Conservation (phyloP, 2,113 vertebrate species). For the Seriola aureovittata region DNA sequence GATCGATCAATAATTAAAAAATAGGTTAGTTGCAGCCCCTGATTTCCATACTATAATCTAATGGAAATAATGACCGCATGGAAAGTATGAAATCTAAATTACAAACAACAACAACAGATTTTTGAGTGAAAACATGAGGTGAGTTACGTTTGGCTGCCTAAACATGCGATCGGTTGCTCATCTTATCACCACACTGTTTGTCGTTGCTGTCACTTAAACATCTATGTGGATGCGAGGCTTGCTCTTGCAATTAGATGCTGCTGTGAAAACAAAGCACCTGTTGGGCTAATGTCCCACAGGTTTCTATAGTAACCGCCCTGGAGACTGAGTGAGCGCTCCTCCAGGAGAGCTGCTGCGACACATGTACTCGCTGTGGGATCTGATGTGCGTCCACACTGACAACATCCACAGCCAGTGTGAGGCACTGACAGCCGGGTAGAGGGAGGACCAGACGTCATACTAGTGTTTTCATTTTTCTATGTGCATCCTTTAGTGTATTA, state of each 20-base stretch:
- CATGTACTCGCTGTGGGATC: constrained; percentile 3
- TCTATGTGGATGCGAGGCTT: neutral
- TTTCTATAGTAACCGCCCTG: constrained; percentile 85
- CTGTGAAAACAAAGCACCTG: constrained; percentile 78
- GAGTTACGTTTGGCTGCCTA: no score
- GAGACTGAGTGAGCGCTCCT: constrained; percentile 76
- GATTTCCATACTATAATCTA: neutral
- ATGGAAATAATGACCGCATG: neutral
- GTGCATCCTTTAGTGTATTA: neutral
- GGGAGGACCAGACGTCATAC: neutral
- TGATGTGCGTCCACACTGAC: neutral
- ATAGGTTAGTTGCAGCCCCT: neutral
- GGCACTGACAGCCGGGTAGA: neutral
- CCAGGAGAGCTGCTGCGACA: constrained; percentile 67
- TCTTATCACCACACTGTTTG: neutral
- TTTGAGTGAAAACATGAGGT: neutral
- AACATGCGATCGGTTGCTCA: neutral
- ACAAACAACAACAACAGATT: neutral
- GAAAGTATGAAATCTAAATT: neutral
- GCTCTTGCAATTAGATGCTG: constrained; percentile 52
- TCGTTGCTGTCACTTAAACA: constrained; percentile 4
- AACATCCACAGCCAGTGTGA: neutral
- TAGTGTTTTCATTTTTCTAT: neutral
- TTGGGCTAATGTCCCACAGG: constrained; percentile 77
- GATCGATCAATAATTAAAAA: neutral